Evolutionary conservation across 2,888 invertebrate species (phyloP), one percentile per base, ranked within the genome.

Genomic region (Meteorus colon): DNA sequence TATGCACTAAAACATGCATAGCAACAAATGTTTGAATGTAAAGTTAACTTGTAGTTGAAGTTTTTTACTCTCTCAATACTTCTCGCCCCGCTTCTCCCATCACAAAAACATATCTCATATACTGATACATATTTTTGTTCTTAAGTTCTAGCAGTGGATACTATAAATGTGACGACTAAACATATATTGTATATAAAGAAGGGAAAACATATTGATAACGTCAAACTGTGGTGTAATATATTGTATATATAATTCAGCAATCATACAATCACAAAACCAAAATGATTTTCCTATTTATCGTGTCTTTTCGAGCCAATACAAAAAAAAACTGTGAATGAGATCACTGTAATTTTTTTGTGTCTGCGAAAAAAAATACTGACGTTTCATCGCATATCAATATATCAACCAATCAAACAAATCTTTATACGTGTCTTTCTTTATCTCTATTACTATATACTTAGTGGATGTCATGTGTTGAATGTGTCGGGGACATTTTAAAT

Each of bases 1-100:
- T 87, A 88, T 89, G 87, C 89, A 89, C 86, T 89, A 89, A 89
- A 89, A 89, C 88, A 89, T 87, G 89, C 89, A 88, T 84, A 87
- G 85, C 80, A 65, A 71, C 27, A 69, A 31, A 51, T 51, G 34
- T 69, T 62, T 77, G 68, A 82, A 81, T 80, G 82, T 85, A 85
- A 84, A 84, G 80, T 81, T 83, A 81, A 78, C 66, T 62, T 74
- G 71, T 78, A 45, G 73, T 72, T 65, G 29, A 62, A 16, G 2
- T 62, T 78, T 63, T 66, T 62, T 70, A 55, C 62, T 67, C 69
- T 71, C 72, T 55, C 41, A 24, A 45, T 45, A 16, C 71, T 55
- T 24, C 51, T 24, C 69, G 75, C 51, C n/a, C 19, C 10, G 62
- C 71, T 51, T 45, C 59, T 37, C 51, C 29, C 48, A 37, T 45